phyloP scores from a whole-genome alignment of 2,888 invertebrate species.

The Tetropium fuscum region DNA sequence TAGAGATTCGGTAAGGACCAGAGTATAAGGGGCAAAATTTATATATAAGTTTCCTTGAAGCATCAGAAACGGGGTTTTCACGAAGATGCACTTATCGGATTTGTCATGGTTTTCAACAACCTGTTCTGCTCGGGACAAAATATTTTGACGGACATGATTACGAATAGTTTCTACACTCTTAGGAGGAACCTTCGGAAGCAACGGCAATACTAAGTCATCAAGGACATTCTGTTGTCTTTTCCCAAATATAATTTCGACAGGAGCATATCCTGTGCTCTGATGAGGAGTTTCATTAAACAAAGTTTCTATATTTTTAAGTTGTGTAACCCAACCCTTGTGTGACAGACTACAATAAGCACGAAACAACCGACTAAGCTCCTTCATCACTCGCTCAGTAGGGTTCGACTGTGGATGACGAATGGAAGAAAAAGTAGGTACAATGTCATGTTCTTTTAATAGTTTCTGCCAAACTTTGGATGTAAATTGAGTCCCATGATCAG shows the following conservation, averaged over 20 bases:
- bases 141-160: neutral
- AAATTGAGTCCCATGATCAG: conserved; percentile 46
- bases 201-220: neutral
- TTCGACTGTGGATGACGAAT: conserved; percentile 35
- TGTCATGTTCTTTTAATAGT: neutral
- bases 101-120: no score
- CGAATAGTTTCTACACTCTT: neutral
- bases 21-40: conserved; percentile 24
- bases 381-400: conserved; percentile 24
- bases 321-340: conserved; percentile 22
- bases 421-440: conserved; percentile 14
- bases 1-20: conserved; percentile 14
- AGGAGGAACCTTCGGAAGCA: neutral
- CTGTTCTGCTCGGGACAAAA: neutral
- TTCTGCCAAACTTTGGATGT: conserved; percentile 36
- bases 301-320: conserved; percentile 1
- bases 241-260: conserved; percentile 14
- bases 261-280: conserved; percentile 25
- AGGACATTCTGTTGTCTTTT: neutral
- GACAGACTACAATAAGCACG: conserved; percentile 24
- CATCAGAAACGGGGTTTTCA: conserved; percentile 16
- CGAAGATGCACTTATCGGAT: conserved; percentile 10
- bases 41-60: conserved; percentile 11
- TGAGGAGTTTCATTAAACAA: conserved; percentile 28
- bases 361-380: conserved; percentile 25